A percentile compares a stretch with the other conserved stretches of the same genome.
These are phyloP conservation scores for Peribatodes rhomboidaria DNA, from an alignment of 2,888 invertebrate species.

Conservation along the genomic window DNA sequence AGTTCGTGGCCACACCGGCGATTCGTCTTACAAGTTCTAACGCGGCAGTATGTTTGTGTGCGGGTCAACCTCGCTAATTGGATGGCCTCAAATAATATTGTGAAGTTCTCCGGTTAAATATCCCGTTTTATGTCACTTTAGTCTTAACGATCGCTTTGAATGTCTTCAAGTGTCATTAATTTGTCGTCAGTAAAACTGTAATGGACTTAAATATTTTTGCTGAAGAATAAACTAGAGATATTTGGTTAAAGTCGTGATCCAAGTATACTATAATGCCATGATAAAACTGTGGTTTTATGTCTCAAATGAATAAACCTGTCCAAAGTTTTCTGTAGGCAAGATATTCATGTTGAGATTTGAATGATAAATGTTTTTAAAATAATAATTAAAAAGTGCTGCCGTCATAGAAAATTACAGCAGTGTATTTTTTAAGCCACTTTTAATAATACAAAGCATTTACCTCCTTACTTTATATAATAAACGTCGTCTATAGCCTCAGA, in stretches of 20 bases:
- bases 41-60: slow-evolving; percentile 62
- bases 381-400: too few relatives aligned
- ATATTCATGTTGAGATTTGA: too few relatives aligned
- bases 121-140: slow-evolving; percentile 24
- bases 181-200: slow-evolving; percentile 22
- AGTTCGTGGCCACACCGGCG: slow-evolving; percentile 47
- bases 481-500: too few relatives aligned
- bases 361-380: too few relatives aligned
- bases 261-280: too few relatives aligned
- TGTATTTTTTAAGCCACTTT: too few relatives aligned
- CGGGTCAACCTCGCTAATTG: slow-evolving; percentile 47
- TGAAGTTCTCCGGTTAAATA: slow-evolving; percentile 28
- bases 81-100: slow-evolving; percentile 47
- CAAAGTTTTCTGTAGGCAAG: too few relatives aligned
- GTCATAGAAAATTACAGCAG: too few relatives aligned
- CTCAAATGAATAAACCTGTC: too few relatives aligned
- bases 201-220: slow-evolving; percentile 5
- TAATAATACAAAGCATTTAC: too few relatives aligned
- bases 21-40: slow-evolving; percentile 70
- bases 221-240: not conserved
- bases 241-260: not conserved
- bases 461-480: too few relatives aligned
- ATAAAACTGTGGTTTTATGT: too few relatives aligned
- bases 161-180: slow-evolving; percentile 13
- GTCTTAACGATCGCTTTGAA: slow-evolving; percentile 18